Conservation (phyloP, 2,797 vertebrate species). For the Chloroceryle amazona region DNA sequence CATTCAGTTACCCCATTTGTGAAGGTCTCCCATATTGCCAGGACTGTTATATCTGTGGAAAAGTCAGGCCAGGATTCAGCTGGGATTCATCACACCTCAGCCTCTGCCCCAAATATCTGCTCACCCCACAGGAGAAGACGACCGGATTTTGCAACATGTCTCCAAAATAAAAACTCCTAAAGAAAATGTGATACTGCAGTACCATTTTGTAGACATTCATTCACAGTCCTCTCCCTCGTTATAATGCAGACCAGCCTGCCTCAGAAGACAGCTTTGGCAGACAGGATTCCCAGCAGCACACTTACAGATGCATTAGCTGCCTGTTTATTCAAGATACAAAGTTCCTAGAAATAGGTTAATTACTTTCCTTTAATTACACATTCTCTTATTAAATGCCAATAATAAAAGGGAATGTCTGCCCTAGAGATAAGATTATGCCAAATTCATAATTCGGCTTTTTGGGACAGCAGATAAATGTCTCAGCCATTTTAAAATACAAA, state of each 20-base stretch:
- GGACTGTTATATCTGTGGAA: background rate
- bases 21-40: background rate
- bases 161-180: background rate
- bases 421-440: slow-evolving; percentile 44
- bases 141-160: background rate
- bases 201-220: background rate
- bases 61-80: background rate
- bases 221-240: background rate
- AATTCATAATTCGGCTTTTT: background rate
- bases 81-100: background rate
- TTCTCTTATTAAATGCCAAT: slow-evolving; percentile 40
- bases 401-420: slow-evolving; percentile 16
- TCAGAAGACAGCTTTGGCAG: background rate
- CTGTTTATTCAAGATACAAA: slow-evolving; percentile 50
- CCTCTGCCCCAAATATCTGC: background rate
- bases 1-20: background rate
- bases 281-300: background rate
- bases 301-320: background rate
- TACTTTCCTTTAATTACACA: slow-evolving; percentile 25
- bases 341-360: slow-evolving; percentile 28
- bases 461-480: slow-evolving; percentile 32
- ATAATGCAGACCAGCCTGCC: background rate
- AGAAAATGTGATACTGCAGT: accelerated
- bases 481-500: slow-evolving; percentile 55
- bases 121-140: background rate